phyloP scores from a whole-genome alignment of 2,888 invertebrate genomes.

The Slavum lentiscoides region DNA sequence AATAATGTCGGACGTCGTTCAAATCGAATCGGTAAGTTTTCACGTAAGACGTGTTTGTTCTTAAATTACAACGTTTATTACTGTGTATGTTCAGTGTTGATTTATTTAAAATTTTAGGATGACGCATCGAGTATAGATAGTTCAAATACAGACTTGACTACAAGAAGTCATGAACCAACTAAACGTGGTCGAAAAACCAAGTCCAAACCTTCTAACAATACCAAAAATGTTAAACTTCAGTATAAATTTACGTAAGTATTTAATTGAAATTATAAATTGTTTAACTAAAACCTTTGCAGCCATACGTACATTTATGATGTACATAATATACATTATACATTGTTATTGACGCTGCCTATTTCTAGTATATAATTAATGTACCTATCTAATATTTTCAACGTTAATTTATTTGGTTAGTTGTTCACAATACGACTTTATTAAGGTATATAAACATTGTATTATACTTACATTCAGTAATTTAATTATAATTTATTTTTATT shows the following conservation, averaged over 20 bases:
- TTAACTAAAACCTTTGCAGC: not conserved
- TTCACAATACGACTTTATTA: too few species aligned
- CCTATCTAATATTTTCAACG: not conserved
- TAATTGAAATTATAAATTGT: not conserved
- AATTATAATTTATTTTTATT: too few species aligned
- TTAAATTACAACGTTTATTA: too few species aligned
- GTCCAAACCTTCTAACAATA: constrained; percentile 66
- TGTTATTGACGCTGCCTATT: not conserved
- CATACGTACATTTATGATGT: constrained; percentile 30
- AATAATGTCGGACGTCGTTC: constrained; percentile 32
- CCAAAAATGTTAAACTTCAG: constrained; percentile 68
- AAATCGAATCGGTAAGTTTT: constrained; percentile 40
- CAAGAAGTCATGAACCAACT: constrained; percentile 80
- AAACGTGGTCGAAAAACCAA: constrained; percentile 66
- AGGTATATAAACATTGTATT: too few species aligned
- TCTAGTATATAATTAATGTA: not conserved
- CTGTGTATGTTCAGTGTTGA: too few species aligned
- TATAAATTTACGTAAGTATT: constrained; percentile 74
- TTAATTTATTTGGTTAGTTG: too few species aligned
- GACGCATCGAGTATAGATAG: constrained; percentile 82
- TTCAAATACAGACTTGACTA: constrained; percentile 78
- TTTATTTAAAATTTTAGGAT: constrained; percentile 62
- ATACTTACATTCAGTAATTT: too few species aligned
- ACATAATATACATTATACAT: not conserved
- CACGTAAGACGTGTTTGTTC: too few species aligned